A percentile compares a stretch with the other conserved stretches of the same genome.
phyloP scores from a whole-genome alignment of 2,797 vertebrate genomes.

The Peromyscus aztecus region DNA sequence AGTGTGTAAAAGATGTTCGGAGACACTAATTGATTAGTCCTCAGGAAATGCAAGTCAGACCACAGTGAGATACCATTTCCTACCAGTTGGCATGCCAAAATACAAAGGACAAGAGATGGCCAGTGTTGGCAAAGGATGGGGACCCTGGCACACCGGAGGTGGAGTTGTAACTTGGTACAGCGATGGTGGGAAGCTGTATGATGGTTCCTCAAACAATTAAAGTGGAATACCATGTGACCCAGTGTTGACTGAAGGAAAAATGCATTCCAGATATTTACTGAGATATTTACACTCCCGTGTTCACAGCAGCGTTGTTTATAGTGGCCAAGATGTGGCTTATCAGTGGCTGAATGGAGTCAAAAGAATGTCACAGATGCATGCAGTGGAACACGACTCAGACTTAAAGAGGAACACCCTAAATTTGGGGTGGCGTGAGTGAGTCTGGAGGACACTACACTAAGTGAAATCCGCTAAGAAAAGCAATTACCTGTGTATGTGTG shows the following conservation, averaged over 20 bases:
- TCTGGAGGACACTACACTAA: background rate
- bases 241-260: background rate
- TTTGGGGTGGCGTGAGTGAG: background rate
- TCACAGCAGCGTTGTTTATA: background rate
- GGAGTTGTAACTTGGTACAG: background rate
- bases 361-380: background rate
- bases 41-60: background rate
- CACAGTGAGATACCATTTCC: background rate
- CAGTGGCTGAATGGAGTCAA: background rate
- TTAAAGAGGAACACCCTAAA: background rate
- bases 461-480: background rate
- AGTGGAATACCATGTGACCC: background rate
- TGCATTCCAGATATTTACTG: background rate
- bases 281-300: background rate
- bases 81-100: background rate
- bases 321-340: background rate
- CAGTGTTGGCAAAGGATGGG: background rate
- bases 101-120: background rate
- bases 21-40: background rate
- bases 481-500: background rate
- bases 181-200: background rate
- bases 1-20: background rate
- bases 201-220: background rate
- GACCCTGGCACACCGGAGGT: background rate
- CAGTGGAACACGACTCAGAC: background rate